Conservation (phyloP, 2,113 vertebrate genomes). For the Myxocyprinus asiaticus region DNA sequence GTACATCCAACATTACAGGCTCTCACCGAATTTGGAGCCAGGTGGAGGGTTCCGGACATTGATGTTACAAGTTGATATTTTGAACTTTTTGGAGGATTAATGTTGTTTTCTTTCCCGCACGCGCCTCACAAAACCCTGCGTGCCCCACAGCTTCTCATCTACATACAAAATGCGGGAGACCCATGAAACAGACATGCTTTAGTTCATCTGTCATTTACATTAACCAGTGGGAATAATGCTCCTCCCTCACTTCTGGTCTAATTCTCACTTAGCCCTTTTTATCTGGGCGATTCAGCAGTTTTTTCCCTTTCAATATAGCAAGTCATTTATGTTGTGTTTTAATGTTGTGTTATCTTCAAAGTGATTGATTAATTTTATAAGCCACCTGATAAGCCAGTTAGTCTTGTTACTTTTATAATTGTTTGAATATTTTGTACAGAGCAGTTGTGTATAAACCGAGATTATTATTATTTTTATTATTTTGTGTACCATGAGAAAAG, state of each 20-base stretch:
- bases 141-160: constrained; percentile 57
- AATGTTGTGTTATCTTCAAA: neutral
- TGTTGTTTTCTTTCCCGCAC: constrained; percentile 75
- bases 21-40: neutral
- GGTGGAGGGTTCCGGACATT: neutral
- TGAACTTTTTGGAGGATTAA: constrained; percentile 75
- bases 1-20: too few relatives aligned
- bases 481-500: constrained; percentile 4
- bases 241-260: constrained; percentile 15
- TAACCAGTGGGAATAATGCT: constrained; percentile 58
- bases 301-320: neutral
- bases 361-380: neutral
- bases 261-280: constrained; percentile 37
- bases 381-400: neutral
- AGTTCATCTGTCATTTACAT: constrained; percentile 70
- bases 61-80: constrained; percentile 69
- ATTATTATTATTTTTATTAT: neutral
- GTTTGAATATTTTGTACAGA: neutral
- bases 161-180: constrained; percentile 53
- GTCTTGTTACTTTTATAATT: neutral
- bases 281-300: neutral
- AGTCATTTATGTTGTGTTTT: neutral
- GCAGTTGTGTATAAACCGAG: neutral
- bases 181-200: constrained; percentile 62
- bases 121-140: constrained; percentile 65